Conservation (phyloP, 2,888 invertebrate genomes). For the Drosophila siamana region DNA sequence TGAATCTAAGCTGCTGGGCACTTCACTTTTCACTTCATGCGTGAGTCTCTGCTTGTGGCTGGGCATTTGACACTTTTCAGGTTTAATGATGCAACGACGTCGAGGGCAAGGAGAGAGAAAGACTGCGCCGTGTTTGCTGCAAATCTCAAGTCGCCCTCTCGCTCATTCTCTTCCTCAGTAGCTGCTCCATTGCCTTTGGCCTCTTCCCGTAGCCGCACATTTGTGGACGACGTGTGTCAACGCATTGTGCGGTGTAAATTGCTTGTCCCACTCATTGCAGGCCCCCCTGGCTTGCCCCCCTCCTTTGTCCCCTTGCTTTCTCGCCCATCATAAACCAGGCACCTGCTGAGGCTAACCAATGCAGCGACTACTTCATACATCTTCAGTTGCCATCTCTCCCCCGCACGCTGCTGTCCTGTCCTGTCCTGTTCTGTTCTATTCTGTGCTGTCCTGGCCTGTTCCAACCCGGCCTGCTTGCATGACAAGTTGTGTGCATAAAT, state of each 20-base stretch:
- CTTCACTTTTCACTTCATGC: slow-evolving; percentile 14
- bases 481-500: slow-evolving; percentile 79
- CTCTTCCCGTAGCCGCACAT: slow-evolving; percentile 71
- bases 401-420: slow-evolving; percentile 19
- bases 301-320: too few relatives aligned
- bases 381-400: slow-evolving; percentile 13
- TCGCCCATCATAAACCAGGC: neutral
- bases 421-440: slow-evolving; percentile 27
- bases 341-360: slow-evolving; percentile 57
- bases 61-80: slow-evolving; percentile 77
- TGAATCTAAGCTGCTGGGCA: slow-evolving; percentile 56
- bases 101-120: neutral
- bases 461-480: slow-evolving; percentile 45
- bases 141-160: slow-evolving; percentile 35
- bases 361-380: slow-evolving; percentile 41
- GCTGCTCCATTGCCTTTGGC: slow-evolving; percentile 67
- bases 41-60: slow-evolving; percentile 21
- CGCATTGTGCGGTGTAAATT: slow-evolving; percentile 78
- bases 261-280: slow-evolving; percentile 66
- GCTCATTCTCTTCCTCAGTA: slow-evolving; percentile 8
- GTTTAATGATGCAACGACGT: slow-evolving; percentile 74
- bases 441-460: slow-evolving; percentile 27
- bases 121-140: too few relatives aligned
- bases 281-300: neutral
- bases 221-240: slow-evolving; percentile 79